Evolutionary conservation across 1,140 invertebrate species (phyloP).

Genomic region (Drosophila nebulosa): DNA sequence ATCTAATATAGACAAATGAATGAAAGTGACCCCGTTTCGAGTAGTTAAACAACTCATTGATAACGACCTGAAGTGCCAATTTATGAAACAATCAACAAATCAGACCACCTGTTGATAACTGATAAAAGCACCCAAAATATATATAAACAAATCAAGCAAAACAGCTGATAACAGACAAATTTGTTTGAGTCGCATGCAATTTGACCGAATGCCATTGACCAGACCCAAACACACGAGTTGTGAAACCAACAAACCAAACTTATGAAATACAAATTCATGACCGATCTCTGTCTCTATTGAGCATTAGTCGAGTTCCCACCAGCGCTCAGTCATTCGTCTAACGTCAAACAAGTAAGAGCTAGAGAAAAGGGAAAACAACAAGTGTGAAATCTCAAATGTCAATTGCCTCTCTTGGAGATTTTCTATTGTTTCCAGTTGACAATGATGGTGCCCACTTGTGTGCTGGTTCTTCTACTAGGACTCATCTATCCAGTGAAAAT

Average conservation of each 20-base stretch:
- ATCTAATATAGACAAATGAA: no score
- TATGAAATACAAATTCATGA: slow-evolving; percentile 8
- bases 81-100: not conserved
- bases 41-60: not conserved
- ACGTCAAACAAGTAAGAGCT: slow-evolving; percentile 42
- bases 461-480: slow-evolving; percentile 16
- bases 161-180: not conserved
- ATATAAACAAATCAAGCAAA: not conserved
- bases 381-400: no score
- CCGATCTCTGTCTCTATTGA: slow-evolving; percentile 27
- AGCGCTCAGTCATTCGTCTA: slow-evolving; percentile 46
- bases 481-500: slow-evolving; percentile 15
- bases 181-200: not conserved
- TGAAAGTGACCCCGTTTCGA: not conserved
- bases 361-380: slow-evolving; percentile 26
- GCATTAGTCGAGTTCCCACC: slow-evolving; percentile 24
- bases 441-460: slow-evolving; percentile 3
- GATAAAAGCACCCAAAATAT: not conserved
- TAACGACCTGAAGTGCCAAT: not conserved
- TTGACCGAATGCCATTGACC: no score
- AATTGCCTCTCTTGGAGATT: no score
- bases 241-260: not conserved
- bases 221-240: not conserved
- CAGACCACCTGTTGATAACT: not conserved
- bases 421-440: slow-evolving; percentile 14